These are phyloP conservation scores for Lissonota sp. DNA, from an alignment of 2,888 invertebrate genomes.

Conservation along the genomic window DNA sequence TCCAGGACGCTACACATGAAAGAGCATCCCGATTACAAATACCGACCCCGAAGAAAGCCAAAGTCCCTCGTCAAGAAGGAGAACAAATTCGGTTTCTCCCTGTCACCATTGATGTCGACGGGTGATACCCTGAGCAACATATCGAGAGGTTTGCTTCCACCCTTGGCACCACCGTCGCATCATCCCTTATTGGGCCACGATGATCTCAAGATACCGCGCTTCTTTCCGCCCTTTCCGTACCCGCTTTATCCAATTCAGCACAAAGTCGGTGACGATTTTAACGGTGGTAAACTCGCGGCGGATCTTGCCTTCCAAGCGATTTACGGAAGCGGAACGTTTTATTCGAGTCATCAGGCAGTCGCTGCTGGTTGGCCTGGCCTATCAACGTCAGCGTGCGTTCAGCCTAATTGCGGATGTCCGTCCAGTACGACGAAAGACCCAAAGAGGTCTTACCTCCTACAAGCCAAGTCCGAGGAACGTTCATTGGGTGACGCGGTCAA, in stretches of 20 bases:
- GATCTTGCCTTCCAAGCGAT: conserved; percentile 88
- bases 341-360: conserved; percentile 83
- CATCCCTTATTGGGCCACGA: conserved; percentile 85
- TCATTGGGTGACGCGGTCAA: conserved; percentile 75
- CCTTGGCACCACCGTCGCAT: conserved; percentile 84
- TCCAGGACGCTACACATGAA: conserved; percentile 96
- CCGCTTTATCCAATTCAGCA: conserved; percentile 88
- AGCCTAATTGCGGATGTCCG: conserved; percentile 80
- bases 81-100: conserved; percentile 89
- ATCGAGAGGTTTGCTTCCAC: conserved; percentile 80
- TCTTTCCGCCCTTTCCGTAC: conserved; percentile 90
- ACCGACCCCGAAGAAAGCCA: conserved; percentile 94
- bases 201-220: conserved; percentile 88
- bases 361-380: conserved; percentile 79
- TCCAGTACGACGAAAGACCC: conserved; percentile 77
- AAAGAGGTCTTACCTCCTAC: conserved; percentile 71
- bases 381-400: conserved; percentile 73
- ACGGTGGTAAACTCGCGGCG: conserved; percentile 86
- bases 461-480: conserved; percentile 71
- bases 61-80: conserved; percentile 93
- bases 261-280: conserved; percentile 85
- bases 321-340: conserved; percentile 86
- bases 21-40: conserved; percentile 97
- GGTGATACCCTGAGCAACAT: conserved; percentile 81
- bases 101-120: conserved; percentile 87